phyloP scores from a whole-genome alignment of 2,888 invertebrate species.

The Megamerina dolium region DNA sequence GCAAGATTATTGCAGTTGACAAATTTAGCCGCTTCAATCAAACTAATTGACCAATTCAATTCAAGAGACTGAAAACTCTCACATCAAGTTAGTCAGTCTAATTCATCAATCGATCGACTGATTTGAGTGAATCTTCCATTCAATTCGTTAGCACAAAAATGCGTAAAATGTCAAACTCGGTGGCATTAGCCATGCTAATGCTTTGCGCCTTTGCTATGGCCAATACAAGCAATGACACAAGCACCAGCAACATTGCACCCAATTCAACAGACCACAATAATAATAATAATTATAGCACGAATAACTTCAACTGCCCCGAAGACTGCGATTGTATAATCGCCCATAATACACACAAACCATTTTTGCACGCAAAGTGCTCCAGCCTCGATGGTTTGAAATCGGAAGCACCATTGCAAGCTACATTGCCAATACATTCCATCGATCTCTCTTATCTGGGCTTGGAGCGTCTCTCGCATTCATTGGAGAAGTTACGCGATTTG shows the following conservation, averaged over 20 bases:
- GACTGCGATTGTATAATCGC: slow-evolving; percentile 39
- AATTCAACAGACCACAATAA: not conserved
- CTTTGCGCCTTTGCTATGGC: slow-evolving; percentile 16
- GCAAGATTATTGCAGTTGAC: too few relatives aligned
- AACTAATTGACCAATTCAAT: too few relatives aligned
- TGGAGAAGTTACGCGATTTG: slow-evolving; percentile 57
- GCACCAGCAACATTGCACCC: not conserved
- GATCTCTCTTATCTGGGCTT: slow-evolving; percentile 62
- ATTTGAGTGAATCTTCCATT: too few relatives aligned
- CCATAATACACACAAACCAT: slow-evolving; percentile 28
- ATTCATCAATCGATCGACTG: too few relatives aligned
- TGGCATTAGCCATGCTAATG: slow-evolving; percentile 18
- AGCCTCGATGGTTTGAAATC: slow-evolving; percentile 35
- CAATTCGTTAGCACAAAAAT: too few relatives aligned
- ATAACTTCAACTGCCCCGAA: slow-evolving; percentile 34
- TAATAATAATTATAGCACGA: too few relatives aligned
- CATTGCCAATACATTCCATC: slow-evolving; percentile 49
- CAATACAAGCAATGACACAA: not conserved
- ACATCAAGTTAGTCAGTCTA: too few relatives aligned
- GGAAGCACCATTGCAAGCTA: slow-evolving; percentile 22
- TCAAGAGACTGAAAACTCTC: too few relatives aligned
- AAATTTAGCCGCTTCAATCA: too few relatives aligned
- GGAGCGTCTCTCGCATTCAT: slow-evolving; percentile 53
- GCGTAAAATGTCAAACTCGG: too few relatives aligned
- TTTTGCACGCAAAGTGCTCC: slow-evolving; percentile 44